Percentiles rank a stretch among this genome's conserved stretches.
phyloP scores from a whole-genome alignment of 1,140 invertebrate genomes.

The Cyclargus thomasi region DNA sequence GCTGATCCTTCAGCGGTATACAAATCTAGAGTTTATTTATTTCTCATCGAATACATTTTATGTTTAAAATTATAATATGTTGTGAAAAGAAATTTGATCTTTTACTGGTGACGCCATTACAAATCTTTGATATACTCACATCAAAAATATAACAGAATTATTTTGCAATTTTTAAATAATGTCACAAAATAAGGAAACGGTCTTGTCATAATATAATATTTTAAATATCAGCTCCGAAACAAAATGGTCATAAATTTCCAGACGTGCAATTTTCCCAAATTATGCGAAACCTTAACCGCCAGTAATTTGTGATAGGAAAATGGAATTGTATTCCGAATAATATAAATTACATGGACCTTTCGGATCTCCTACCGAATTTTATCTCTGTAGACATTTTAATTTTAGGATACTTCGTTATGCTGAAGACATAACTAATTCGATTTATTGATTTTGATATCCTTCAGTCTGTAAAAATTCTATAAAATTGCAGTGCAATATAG shows the following conservation, averaged over 20 bases:
- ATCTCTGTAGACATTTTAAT: conserved; percentile 14
- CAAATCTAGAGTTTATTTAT: neutral
- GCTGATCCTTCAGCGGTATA: neutral
- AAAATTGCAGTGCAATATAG: too few relatives aligned
- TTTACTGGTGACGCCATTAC: neutral
- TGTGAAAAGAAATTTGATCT: too few relatives aligned
- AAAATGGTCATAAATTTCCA: conserved; percentile 38
- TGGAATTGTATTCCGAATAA: conserved; percentile 65
- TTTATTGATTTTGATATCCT: conserved; percentile 3
- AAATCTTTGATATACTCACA: neutral
- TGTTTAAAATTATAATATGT: too few relatives aligned
- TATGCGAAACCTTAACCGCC: conserved; percentile 58
- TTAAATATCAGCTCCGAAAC: conserved; percentile 28
- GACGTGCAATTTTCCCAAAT: conserved; percentile 53
- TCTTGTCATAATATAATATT: conserved; percentile 18
- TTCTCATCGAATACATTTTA: neutral
- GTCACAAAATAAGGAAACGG: neutral
- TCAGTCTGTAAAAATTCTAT: neutral
- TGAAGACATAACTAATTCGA: neutral
- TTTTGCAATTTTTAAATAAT: too few relatives aligned
- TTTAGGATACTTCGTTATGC: neutral
- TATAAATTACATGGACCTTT: conserved; percentile 54
- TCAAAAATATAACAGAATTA: neutral
- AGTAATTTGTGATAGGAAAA: conserved; percentile 67
- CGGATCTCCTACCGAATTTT: conserved; percentile 55